These are phyloP conservation scores for Hetaerina americana DNA, from an alignment of 1,140 invertebrate genomes.

Conservation along the genomic window DNA sequence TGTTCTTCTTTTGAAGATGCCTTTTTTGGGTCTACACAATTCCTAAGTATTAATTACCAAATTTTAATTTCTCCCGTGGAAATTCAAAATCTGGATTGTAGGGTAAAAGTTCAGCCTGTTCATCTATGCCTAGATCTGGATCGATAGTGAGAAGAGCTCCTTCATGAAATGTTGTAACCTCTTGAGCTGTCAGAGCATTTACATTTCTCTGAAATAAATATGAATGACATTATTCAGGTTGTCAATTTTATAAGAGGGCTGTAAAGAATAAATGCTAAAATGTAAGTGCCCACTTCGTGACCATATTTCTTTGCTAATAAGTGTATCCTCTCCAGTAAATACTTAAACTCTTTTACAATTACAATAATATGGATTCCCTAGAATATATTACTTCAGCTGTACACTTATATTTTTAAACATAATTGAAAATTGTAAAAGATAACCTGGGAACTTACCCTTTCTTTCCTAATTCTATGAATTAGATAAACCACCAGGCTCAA, in stretches of 20 bases:
- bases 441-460: neutral
- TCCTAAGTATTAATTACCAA: slow-evolving; percentile 30
- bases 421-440: neutral
- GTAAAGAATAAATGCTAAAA: too few species aligned
- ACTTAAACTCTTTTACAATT: too few species aligned
- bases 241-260: too few species aligned
- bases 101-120: slow-evolving; percentile 39
- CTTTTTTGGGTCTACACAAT: too few species aligned
- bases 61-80: slow-evolving; percentile 31
- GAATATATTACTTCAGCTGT: too few species aligned
- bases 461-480: neutral
- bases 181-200: neutral
- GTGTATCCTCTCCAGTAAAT: too few species aligned
- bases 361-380: too few species aligned
- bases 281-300: too few species aligned
- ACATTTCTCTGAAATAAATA: neutral
- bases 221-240: too few species aligned
- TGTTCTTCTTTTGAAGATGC: too few species aligned
- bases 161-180: slow-evolving; percentile 2
- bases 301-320: too few species aligned
- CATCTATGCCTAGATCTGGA: slow-evolving; percentile 35
- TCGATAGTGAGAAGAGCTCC: slow-evolving; percentile 25
- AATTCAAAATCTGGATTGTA: slow-evolving; percentile 41
- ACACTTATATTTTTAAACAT: too few species aligned
- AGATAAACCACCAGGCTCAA: neutral